Evolutionary conservation across 2,797 vertebrate species (phyloP).

Genomic region (Tapera naevia): DNA sequence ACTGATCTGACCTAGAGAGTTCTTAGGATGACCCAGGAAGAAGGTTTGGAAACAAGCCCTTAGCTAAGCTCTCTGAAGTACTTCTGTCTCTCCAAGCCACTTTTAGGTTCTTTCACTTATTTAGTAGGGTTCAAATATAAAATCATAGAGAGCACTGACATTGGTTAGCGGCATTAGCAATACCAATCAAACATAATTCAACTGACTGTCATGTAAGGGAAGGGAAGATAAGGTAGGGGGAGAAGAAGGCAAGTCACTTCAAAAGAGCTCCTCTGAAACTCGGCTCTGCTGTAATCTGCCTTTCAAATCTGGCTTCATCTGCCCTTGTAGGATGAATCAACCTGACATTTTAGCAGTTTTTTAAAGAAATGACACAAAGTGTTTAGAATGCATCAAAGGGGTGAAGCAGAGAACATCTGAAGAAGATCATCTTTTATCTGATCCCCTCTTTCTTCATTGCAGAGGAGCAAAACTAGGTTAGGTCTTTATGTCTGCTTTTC

Average conservation of each 20-base stretch:
- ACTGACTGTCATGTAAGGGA: slow-evolving; percentile 13
- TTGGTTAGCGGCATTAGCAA: slow-evolving; percentile 11
- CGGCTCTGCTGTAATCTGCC: slow-evolving; percentile 32
- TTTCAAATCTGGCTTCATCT: slow-evolving; percentile 66
- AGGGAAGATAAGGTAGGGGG: not conserved
- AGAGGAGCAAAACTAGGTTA: slow-evolving; percentile 30
- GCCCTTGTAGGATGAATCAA: slow-evolving; percentile 60
- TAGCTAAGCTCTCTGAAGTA: not conserved
- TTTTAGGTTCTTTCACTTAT: slow-evolving; percentile 3
- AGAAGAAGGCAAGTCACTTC: slow-evolving; percentile 53
- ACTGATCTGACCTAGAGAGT: not conserved
- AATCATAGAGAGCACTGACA: not conserved
- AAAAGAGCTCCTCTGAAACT: slow-evolving; percentile 55
- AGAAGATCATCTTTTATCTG: slow-evolving; percentile 64
- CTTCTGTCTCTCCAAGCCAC: not conserved
- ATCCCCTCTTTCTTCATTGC: not conserved
- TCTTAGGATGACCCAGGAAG: not conserved
- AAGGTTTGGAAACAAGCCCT: not conserved
- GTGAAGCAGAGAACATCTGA: slow-evolving; percentile 69
- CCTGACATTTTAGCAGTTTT: slow-evolving; percentile 68
- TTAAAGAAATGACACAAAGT: slow-evolving; percentile 69
- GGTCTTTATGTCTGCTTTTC: slow-evolving; percentile 26
- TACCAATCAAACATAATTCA: slow-evolving; percentile 53
- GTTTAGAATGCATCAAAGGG: slow-evolving; percentile 67
- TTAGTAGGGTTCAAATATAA: slow-evolving; percentile 6